Evolutionary conservation across 2,888 invertebrate species (phyloP).

Genomic region (Plutella xylostella): DNA sequence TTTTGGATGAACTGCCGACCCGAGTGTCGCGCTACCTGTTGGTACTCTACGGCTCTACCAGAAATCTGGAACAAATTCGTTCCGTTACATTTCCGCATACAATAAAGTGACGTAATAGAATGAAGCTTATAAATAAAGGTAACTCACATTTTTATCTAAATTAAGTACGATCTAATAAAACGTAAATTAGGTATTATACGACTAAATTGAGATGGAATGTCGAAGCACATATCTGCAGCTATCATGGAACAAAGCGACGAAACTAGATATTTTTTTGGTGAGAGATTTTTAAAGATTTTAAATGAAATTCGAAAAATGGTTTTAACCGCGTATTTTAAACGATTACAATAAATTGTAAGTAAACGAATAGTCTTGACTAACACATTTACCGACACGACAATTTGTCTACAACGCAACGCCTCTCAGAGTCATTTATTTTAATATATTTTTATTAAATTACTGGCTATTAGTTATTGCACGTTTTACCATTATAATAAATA

Average conservation of each 20-base stretch:
- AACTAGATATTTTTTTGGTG: not conserved
- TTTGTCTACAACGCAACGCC: no score
- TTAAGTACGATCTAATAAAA: constrained; percentile 45
- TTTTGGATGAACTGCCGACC: no score
- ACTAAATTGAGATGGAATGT: constrained; percentile 46
- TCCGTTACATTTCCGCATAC: no score
- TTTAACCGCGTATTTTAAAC: constrained; percentile 36
- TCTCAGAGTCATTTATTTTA: constrained; percentile 58
- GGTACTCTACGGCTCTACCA: no score
- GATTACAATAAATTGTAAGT: constrained; percentile 63
- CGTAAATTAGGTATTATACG: no score
- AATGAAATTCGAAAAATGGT: constrained; percentile 17
- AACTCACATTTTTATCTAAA: constrained; percentile 57
- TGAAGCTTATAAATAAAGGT: constrained; percentile 24
- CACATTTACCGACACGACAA: constrained; percentile 2
- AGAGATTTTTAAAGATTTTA: constrained; percentile 24
- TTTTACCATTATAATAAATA: constrained; percentile 70
- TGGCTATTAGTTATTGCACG: constrained; percentile 70
- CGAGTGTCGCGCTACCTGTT: no score
- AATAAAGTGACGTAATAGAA: not conserved
- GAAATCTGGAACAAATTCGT: no score
- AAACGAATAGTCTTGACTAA: constrained; percentile 19
- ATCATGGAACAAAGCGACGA: constrained; percentile 36
- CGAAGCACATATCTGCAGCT: constrained; percentile 43
- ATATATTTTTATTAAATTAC: constrained; percentile 66